Conservation (phyloP, 2,797 vertebrate genomes). For the Balearica regulorum region DNA sequence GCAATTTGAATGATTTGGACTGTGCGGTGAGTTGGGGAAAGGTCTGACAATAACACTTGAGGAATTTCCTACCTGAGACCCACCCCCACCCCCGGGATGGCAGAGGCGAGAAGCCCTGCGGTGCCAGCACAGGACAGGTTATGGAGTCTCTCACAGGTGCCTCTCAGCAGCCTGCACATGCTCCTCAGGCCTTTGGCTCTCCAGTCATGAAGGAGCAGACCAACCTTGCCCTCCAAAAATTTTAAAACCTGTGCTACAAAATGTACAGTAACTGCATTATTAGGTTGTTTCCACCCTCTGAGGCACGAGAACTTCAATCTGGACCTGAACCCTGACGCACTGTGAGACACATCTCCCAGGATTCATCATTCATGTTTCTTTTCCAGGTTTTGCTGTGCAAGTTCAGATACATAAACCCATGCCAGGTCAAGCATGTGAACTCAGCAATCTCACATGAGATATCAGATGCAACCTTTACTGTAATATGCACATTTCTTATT, state of each 20-base stretch:
- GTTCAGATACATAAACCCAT: neutral
- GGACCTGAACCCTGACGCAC: neutral
- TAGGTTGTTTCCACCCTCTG: fast-evolving
- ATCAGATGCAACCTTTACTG: neutral
- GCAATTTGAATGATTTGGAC: neutral
- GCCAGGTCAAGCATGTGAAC: neutral
- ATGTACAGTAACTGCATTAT: neutral
- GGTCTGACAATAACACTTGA: neutral
- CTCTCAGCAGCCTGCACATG: neutral
- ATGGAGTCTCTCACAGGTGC: neutral
- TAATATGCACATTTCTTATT: constrained; percentile 14
- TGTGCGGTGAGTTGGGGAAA: neutral
- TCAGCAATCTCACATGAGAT: neutral
- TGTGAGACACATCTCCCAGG: neutral
- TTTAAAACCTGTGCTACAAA: neutral
- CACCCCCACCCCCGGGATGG: fast-evolving
- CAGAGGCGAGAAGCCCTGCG: fast-evolving
- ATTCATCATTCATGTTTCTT: neutral
- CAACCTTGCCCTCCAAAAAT: neutral
- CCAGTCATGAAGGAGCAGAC: neutral
- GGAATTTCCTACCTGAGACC: neutral
- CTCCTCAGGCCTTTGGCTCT: neutral
- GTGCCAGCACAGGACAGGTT: fast-evolving
- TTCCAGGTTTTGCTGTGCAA: neutral
- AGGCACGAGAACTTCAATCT: neutral